These are phyloP conservation scores for Cygnus atratus DNA, from an alignment of 2,113 vertebrate genomes.

Conservation along the genomic window DNA sequence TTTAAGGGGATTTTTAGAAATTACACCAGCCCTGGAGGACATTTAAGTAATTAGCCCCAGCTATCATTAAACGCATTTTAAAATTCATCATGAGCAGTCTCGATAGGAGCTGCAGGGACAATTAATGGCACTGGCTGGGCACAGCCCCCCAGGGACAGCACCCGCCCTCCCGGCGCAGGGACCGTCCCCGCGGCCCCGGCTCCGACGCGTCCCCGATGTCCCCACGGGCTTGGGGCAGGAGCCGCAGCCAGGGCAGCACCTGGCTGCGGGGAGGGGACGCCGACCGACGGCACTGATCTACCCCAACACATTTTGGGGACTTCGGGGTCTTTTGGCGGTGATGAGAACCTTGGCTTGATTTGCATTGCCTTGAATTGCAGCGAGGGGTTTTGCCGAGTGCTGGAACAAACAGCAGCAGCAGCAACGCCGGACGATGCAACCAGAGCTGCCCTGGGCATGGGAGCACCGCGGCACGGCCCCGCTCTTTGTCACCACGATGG, in stretches of 20 bases:
- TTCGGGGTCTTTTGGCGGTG: not conserved
- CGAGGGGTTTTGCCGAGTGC: not conserved
- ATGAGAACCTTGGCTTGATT: too few species aligned
- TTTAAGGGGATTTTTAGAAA: not conserved
- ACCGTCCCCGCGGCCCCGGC: not conserved
- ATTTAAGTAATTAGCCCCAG: not conserved
- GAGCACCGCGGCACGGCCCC: rapidly evolving
- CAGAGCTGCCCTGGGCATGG: rapidly evolving
- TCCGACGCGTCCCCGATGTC: not conserved
- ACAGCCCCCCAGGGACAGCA: not conserved
- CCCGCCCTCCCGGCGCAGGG: rapidly evolving
- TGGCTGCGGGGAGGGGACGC: not conserved
- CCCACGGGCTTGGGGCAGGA: not conserved
- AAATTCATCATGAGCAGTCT: not conserved
- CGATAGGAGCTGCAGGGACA: not conserved
- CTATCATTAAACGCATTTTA: not conserved
- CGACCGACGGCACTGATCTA: not conserved
- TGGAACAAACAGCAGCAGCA: not conserved
- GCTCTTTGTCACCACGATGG: rapidly evolving
- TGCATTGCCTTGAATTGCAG: not conserved
- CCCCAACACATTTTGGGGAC: not conserved
- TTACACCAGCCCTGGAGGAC: not conserved
- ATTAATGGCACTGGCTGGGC: not conserved
- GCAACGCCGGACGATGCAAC: not conserved
- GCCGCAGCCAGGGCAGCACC: not conserved